These are phyloP conservation scores for Hippopotamyrus pictus DNA, from an alignment of 2,797 vertebrate species.

Conservation along the genomic window DNA sequence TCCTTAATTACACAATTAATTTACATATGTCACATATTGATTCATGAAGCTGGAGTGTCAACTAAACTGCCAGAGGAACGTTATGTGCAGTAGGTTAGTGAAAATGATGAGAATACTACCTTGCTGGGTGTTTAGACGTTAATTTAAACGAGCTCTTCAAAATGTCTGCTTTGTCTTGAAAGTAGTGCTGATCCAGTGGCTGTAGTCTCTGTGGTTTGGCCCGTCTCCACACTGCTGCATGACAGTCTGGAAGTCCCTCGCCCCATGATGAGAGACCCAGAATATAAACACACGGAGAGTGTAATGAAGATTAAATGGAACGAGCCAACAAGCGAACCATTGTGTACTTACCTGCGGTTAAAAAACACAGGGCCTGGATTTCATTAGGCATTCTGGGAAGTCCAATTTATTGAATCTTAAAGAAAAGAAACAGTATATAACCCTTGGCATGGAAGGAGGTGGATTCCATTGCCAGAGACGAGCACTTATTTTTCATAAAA, in stretches of 20 bases:
- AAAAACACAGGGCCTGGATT: conserved; percentile 24
- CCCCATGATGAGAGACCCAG: conserved; percentile 36
- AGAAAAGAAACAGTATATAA: conserved; percentile 25
- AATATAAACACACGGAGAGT: conserved; percentile 58
- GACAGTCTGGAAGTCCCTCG: conserved; percentile 4
- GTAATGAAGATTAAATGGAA: conserved; percentile 58
- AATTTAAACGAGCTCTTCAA: not conserved
- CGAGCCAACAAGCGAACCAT: conserved; percentile 57
- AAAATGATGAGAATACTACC: not conserved
- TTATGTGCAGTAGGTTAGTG: not conserved
- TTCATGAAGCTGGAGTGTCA: not conserved
- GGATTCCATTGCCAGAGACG: conserved; percentile 17
- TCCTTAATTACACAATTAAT: not conserved
- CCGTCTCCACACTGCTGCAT: not conserved
- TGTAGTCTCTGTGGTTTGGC: not conserved
- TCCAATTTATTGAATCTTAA: conserved; percentile 24
- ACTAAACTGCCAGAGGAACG: not conserved
- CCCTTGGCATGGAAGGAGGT: conserved; percentile 11
- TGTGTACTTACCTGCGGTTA: conserved; percentile 48
- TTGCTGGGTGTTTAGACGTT: not conserved
- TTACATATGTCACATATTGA: not conserved
- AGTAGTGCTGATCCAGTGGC: not conserved
- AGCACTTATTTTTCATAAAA: conserved; percentile 28
- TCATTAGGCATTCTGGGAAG: conserved; percentile 31
- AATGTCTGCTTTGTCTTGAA: conserved; percentile 28